Evolutionary conservation across 2,888 invertebrate genomes (phyloP), one percentile per base, ranked within the genome.

Genomic region (Cosmopolites sordidus): DNA sequence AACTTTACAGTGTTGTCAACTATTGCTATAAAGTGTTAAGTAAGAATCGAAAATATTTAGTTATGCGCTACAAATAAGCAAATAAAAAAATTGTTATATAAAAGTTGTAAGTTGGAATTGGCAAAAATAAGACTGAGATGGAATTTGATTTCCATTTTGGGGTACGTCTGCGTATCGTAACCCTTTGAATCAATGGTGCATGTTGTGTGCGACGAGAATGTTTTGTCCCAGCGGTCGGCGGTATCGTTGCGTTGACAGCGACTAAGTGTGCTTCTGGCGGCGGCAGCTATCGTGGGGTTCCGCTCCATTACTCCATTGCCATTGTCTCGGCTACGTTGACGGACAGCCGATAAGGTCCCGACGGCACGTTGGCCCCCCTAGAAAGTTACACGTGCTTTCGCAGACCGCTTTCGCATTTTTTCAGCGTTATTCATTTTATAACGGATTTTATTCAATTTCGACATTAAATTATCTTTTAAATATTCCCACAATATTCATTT

Each of bases 261-360:
- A 56, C 56, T 56, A 52, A 56, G 56, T 56, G 56, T 56, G 51
- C 38, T 56, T 48, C 56, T 56, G 56, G 51, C 51, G 45, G 48
- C 42, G 51, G 51, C 51, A 56, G 56, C 56, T 56, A 56, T 56
- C 56, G 56, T 56, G 51, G 54, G 60, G 64, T 64, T 64, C 64
- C 64, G 63, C 62, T 58, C 64, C 64, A 64, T 64, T 64, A 64
- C 64, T 60, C 62, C 60, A 56, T 50, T 58, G 57, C 61, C 59
- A 60, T 64, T 63, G 63, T 63, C 62, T 64, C 56, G 51, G 18
- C 51, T 29, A 37, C 51, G 51, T 51, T 56, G 56, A 56, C 56
- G 56, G 56, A 56, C 56, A 56, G 51, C 51, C 56, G 56, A 56
- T 56, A 56, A 56, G 56, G 46, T 48, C 27, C 41, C 29, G 56